Evolutionary conservation across 2,113 vertebrate genomes (phyloP), one percentile per base, ranked within the genome.

Genomic region (Psammodynastes pulverulentus): DNA sequence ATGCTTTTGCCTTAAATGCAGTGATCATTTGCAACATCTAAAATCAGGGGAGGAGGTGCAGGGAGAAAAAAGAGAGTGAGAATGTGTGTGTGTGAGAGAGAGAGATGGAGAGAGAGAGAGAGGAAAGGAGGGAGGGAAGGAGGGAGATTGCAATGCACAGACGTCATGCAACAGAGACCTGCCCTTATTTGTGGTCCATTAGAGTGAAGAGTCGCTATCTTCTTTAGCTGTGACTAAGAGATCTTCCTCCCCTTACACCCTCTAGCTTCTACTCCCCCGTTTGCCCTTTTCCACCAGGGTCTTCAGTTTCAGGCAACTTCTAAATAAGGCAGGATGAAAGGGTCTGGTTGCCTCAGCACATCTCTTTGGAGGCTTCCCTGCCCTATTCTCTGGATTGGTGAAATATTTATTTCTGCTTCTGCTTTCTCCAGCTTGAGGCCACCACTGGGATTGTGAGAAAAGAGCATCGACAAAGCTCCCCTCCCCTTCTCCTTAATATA

Each of bases 251-350:
- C 96, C 96, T 56, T 96, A 95, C 95, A 96, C 15, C 56, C 5
- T 19, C 7, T 51, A 7, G 21, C 87, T 21, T 95, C 94, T 93
- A 95, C 95, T 94, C 96, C 93, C 62, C 93, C 92, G 94, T 96
- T 96, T 96, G 90, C 92, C 94, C 94, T 90, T 96, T 92, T 94
- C 94, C 95, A 91, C 93, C 91, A 95, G 88, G 94, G 92, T 86
- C 95, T 95, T 91, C 94, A 19, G 34, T 79, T 48, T 26, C 93
- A 96, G 96, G 96, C 93, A 96, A 91, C 84, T 95, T 93, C 91
- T 93, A 96, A 95, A 97, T 94, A 97, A 96, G 95, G 72, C 91
- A 84, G 95, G 95, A 94, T 95, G 93, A 96, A 97, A 97, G 96
- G 91, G 86, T 94, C 91, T 91, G 91, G 93, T 46, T 93, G 95